A percentile compares a stretch with the other conserved stretches of the same genome.
Evolutionary conservation across 2,888 invertebrate genomes (phyloP).

Genomic region (Tetanocera ferruginea): DNA sequence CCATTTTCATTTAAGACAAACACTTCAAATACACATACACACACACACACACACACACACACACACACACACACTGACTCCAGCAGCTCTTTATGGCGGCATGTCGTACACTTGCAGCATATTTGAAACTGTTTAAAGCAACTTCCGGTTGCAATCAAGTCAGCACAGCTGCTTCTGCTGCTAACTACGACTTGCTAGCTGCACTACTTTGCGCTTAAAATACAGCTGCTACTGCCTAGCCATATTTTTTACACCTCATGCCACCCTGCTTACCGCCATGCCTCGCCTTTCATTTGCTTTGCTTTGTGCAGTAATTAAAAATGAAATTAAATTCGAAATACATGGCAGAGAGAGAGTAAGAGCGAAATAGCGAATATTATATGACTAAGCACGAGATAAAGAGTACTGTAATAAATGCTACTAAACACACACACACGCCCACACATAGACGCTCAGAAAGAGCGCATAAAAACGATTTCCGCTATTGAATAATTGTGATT

Average conservation of each 20-base stretch:
- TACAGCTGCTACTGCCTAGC: not conserved
- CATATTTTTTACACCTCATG: not conserved
- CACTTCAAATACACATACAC: not conserved
- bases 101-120: not conserved
- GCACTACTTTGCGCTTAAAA: not conserved
- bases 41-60: not conserved
- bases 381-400: not conserved
- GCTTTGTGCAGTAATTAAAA: constrained; percentile 42
- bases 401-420: not conserved
- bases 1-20: not conserved
- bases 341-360: not conserved
- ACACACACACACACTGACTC: not conserved
- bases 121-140: constrained; percentile 31
- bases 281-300: not conserved
- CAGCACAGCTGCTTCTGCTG: not conserved
- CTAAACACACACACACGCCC: not conserved
- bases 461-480: constrained; percentile 51
- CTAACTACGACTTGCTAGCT: not conserved
- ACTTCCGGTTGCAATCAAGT: constrained; percentile 21
- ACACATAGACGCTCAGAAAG: constrained; percentile 2
- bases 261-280: not conserved
- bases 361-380: too few species aligned
- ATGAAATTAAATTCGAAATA: constrained; percentile 43
- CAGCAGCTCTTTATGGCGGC: not conserved
- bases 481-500: constrained; percentile 64